These are phyloP conservation scores for Tipula helvola DNA, from an alignment of 2,888 invertebrate genomes.

Conservation along the genomic window DNA sequence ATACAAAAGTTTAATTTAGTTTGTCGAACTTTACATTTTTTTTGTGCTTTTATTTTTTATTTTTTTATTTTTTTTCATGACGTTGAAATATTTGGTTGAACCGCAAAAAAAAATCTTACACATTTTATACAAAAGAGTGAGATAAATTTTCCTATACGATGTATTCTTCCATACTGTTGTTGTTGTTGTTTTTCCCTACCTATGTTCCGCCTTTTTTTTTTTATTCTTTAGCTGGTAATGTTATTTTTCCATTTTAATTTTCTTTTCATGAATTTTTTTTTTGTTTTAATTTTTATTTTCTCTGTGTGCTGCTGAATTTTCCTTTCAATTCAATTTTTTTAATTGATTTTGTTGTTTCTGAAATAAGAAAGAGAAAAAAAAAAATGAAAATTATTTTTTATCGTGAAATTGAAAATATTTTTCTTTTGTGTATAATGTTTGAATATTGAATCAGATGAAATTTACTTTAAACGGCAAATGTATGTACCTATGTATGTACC, in stretches of 20 bases:
- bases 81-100: background rate
- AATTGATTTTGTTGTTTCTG: conserved; percentile 4
- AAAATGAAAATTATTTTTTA: background rate
- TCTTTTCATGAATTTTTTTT: background rate
- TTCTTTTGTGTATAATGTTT: background rate
- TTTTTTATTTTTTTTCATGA: background rate
- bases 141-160: background rate
- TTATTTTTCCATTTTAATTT: background rate
- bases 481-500: too few relatives aligned
- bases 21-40: background rate
- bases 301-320: background rate
- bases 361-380: background rate
- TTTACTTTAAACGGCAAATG: background rate
- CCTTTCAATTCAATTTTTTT: background rate
- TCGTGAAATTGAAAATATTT: background rate
- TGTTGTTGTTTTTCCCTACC: background rate
- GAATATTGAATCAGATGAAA: background rate
- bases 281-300: background rate
- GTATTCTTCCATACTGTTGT: background rate
- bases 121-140: background rate
- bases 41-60: background rate
- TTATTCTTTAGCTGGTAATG: background rate
- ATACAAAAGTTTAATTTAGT: background rate
- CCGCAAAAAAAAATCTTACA: background rate
- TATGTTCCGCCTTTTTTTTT: background rate